Base-by-base conservation (phyloP, 2,888 invertebrate genomes). In the Sceliomorpha sp. region DNA sequence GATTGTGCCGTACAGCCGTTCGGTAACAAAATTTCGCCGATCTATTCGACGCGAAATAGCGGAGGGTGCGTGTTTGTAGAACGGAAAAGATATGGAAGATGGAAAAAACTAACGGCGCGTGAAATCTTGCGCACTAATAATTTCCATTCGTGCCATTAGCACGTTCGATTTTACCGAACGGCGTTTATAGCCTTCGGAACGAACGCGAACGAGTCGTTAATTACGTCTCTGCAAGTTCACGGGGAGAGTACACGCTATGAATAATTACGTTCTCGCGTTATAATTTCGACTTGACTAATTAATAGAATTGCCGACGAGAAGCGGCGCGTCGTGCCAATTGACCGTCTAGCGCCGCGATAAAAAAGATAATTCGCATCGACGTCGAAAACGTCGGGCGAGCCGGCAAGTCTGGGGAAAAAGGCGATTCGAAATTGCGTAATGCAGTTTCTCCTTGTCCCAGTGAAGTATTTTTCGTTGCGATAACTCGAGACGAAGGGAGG, bases 131-230 rank as follows among this genome's bases (percentile, higher is more conserved):
- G 56, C 39, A 32, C 31, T 58, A 37, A 58, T 47, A 58, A 47
- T 58, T 58, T 39, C 14, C 31, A 20, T 29, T 13, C 15, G 31
- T 58, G 56, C 39, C 47, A 39, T 47, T 47, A 24, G 58, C 48
- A 40, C 40, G 32, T 39, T 47, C 32, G 56, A 58, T 47, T 48
- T 58, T 58, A 12, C 48, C 9, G 32, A 48, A 58, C 13, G 39
- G 26, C 40, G 12, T 39, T n/a, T 15, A 32, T 12, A 32, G 27
- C 39, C 20, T 20, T 32, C 15, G 44, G 17, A 34, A 9, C 27
- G 53, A 14, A 34, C 17, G 50, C 39, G 14, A 39, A 40, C 50
- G 50, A 53, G 37, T 68, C 74, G 74, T 75, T 77, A 71, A 77
- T 78, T 76, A 74, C 48, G 42, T 48, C 26, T 40, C 26, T 40